A percentile compares a stretch with the other conserved stretches of the same genome.
Evolutionary conservation across 2,113 vertebrate species (phyloP).

Genomic region (Archocentrus centrarchus): DNA sequence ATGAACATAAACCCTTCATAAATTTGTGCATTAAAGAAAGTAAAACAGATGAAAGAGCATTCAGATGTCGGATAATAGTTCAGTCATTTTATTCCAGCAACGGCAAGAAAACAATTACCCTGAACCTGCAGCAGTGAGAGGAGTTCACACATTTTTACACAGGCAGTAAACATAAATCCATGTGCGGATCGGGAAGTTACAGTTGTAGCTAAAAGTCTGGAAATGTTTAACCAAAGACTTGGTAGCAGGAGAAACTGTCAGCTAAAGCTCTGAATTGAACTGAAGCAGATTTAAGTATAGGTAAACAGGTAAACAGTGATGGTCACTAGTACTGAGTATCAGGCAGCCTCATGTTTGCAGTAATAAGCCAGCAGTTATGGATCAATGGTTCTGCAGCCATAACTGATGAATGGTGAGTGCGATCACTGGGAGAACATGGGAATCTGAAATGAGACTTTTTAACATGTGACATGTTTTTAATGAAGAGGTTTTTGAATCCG

Average conservation of each 20-base stretch:
- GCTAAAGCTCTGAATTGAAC: accelerated
- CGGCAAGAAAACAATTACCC: not conserved
- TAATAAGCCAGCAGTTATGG: not conserved
- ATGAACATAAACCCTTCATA: not conserved
- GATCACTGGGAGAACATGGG: not conserved
- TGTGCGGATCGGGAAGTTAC: too few relatives aligned
- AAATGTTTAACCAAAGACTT: not conserved
- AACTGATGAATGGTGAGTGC: not conserved
- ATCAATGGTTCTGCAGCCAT: not conserved
- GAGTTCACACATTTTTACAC: too few relatives aligned
- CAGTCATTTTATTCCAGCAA: not conserved
- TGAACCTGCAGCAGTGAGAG: not conserved
- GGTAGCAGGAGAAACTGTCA: not conserved
- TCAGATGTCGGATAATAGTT: accelerated
- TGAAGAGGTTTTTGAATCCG: not conserved
- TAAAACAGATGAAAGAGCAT: not conserved
- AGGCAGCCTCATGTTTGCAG: not conserved
- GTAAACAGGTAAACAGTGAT: not conserved
- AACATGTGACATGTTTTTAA: too few relatives aligned
- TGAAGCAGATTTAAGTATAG: not conserved
- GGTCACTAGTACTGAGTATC: not conserved
- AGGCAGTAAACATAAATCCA: too few relatives aligned
- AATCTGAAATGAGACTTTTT: not conserved
- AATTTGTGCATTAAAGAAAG: not conserved
- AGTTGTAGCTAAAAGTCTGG: too few relatives aligned